phyloP scores from a whole-genome alignment of 2,797 vertebrate species.

The Rhinogobio ventralis region DNA sequence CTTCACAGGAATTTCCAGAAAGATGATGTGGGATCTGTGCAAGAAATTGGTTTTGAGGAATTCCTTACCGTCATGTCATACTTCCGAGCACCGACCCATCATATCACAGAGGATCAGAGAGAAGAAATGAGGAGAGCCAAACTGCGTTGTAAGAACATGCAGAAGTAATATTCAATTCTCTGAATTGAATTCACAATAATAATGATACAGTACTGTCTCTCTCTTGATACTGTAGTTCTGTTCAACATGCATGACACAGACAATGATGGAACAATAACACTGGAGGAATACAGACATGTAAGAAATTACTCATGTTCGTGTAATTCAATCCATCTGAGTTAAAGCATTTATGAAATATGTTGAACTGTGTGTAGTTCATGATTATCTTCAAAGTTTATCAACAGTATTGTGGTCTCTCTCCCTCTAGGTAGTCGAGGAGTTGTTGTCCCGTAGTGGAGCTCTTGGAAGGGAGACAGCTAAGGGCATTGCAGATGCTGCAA shows the following conservation, averaged over 20 bases:
- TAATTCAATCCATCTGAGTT: background rate
- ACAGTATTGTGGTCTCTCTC: slow-evolving; percentile 13
- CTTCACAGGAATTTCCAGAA: slow-evolving; percentile 83
- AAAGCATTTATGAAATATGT: background rate
- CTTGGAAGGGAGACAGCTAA: slow-evolving; percentile 87
- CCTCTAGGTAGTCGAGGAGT: slow-evolving; percentile 90
- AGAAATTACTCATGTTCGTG: slow-evolving; percentile 49
- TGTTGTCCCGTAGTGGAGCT: slow-evolving; percentile 88
- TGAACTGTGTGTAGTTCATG: background rate
- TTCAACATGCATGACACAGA: slow-evolving; percentile 98
- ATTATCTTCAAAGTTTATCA: background rate
- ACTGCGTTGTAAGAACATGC: slow-evolving; percentile 85
- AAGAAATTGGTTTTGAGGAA: slow-evolving; percentile 92
- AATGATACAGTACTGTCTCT: background rate
- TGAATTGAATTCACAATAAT: slow-evolving; percentile 3
- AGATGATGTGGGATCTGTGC: slow-evolving; percentile 69
- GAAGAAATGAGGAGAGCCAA: slow-evolving; percentile 85
- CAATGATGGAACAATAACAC: slow-evolving; percentile 92
- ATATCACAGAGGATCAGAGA: slow-evolving; percentile 84
- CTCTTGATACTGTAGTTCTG: slow-evolving; percentile 79
- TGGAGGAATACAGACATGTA: slow-evolving; percentile 96
- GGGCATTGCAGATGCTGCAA: slow-evolving; percentile 93
- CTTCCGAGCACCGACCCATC: slow-evolving; percentile 85
- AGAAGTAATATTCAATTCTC: slow-evolving; percentile 4
- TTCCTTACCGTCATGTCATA: slow-evolving; percentile 94